These are phyloP conservation scores for Drosophila peninsularis DNA, from an alignment of 2,888 invertebrate species.

Conservation along the genomic window DNA sequence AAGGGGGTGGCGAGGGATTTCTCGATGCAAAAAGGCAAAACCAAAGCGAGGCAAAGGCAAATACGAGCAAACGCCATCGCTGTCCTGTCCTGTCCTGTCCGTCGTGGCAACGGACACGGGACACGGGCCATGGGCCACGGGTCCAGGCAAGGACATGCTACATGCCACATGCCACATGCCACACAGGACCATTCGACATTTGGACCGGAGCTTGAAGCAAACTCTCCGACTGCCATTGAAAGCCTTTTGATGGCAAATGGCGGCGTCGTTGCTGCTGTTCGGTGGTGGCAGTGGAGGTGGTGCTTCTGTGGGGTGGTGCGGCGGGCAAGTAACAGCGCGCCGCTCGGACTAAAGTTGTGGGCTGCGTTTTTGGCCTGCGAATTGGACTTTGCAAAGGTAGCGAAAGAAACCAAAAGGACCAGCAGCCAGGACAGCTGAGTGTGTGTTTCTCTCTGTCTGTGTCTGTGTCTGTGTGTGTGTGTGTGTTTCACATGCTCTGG, in stretches of 20 bases:
- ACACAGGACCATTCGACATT: slow-evolving; percentile 30
- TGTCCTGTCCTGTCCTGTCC: slow-evolving; percentile 56
- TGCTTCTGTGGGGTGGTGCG: not conserved
- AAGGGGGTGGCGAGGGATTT: not conserved
- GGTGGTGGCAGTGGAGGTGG: slow-evolving; percentile 10
- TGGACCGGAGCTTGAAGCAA: slow-evolving; percentile 32
- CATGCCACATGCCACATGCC: slow-evolving; percentile 19
- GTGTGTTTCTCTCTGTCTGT: too few species aligned
- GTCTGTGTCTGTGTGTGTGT: slow-evolving; percentile 30
- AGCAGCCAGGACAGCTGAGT: slow-evolving; percentile 33
- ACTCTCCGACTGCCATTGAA: slow-evolving; percentile 73
- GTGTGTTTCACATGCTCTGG: slow-evolving; percentile 62
- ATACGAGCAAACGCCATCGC: slow-evolving; percentile 72
- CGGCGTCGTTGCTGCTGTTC: slow-evolving; percentile 24
- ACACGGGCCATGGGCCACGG: slow-evolving; percentile 34
- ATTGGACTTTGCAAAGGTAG: slow-evolving; percentile 63
- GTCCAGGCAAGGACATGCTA: slow-evolving; percentile 33
- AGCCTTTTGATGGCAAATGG: slow-evolving; percentile 70
- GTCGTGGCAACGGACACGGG: slow-evolving; percentile 57
- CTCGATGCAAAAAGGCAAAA: slow-evolving; percentile 38
- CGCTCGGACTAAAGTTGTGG: slow-evolving; percentile 25
- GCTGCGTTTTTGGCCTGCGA: slow-evolving; percentile 38
- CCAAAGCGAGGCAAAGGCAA: slow-evolving; percentile 47
- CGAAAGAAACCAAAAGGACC: slow-evolving; percentile 71
- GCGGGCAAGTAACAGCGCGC: not conserved